phyloP scores from a whole-genome alignment of 2,797 vertebrate species.

The Macropodus opercularis region DNA sequence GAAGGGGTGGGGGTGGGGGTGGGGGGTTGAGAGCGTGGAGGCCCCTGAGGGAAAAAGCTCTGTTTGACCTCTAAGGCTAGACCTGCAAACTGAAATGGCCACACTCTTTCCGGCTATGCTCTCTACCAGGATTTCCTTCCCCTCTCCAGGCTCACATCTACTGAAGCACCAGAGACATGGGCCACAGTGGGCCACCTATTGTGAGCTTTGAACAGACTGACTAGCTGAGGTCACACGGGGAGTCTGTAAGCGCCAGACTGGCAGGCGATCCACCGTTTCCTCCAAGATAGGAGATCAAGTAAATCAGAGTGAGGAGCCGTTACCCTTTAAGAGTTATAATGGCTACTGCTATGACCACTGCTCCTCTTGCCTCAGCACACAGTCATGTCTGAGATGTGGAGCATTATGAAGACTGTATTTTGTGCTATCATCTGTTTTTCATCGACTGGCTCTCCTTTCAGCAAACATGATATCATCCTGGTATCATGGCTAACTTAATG shows the following conservation, averaged over 20 bases:
- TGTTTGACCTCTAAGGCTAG: conserved; percentile 74
- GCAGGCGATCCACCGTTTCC: conserved; percentile 85
- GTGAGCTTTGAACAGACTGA: conserved; percentile 69
- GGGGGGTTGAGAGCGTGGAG: conserved; percentile 36
- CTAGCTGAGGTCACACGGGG: conserved; percentile 80
- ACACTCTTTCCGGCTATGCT: conserved; percentile 65
- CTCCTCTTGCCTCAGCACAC: conserved; percentile 54
- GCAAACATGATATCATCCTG: conserved; percentile 75
- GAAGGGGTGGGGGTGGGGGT: conserved; percentile 35
- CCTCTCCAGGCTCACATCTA: conserved; percentile 68
- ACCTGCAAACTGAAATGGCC: conserved; percentile 71
- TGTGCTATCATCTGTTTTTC: conserved; percentile 74
- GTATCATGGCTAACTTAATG: conserved; percentile 73
- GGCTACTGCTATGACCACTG: conserved; percentile 75
- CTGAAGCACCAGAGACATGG: conserved; percentile 69
- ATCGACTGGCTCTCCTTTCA: conserved; percentile 75
- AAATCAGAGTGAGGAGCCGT: conserved; percentile 82
- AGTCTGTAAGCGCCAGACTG: conserved; percentile 84
- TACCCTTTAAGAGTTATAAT: conserved; percentile 80
- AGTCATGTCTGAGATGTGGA: conserved; percentile 64
- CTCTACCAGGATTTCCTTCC: conserved; percentile 83
- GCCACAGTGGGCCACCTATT: conserved; percentile 77
- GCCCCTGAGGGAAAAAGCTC: conserved; percentile 54
- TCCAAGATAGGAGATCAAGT: conserved; percentile 86
- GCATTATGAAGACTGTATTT: conserved; percentile 71